Conservation (phyloP, 2,888 invertebrate species). For the Drosophila atripex region DNA sequence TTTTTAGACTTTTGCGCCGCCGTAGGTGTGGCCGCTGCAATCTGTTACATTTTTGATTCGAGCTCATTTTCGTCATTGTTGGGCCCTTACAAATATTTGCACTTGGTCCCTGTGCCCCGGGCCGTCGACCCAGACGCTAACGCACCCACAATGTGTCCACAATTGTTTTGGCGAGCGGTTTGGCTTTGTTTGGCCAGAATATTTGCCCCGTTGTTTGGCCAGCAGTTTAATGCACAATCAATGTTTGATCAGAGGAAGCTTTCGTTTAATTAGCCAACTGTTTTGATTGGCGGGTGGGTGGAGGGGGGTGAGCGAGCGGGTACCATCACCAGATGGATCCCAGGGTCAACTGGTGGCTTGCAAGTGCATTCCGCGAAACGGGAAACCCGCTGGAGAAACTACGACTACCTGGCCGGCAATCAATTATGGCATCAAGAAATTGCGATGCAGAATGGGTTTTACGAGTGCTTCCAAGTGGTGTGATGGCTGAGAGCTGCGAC, state of each 20-base stretch:
- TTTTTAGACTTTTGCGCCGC: constrained; percentile 16
- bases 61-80: constrained; percentile 59
- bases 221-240: constrained; percentile 72
- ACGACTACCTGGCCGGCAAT: constrained; percentile 37
- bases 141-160: constrained; percentile 64
- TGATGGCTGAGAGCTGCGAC: not conserved
- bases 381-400: constrained; percentile 33
- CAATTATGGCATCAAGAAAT: constrained; percentile 56
- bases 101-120: constrained; percentile 50
- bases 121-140: constrained; percentile 43
- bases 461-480: constrained; percentile 21
- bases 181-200: constrained; percentile 27
- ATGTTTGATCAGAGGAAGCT: constrained; percentile 61
- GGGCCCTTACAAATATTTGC: constrained; percentile 70
- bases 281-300: constrained; percentile 24
- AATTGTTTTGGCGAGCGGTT: constrained; percentile 51
- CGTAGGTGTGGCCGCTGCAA: constrained; percentile 77
- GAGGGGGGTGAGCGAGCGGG: not conserved
- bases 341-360: constrained; percentile 48
- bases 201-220: constrained; percentile 53
- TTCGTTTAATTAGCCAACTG: constrained; percentile 71
- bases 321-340: constrained; percentile 26
- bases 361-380: constrained; percentile 46
- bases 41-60: constrained; percentile 80
- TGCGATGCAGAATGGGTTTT: constrained; percentile 27